Conservation (phyloP, 2,797 vertebrate species). For the Coreius guichenoti region DNA sequence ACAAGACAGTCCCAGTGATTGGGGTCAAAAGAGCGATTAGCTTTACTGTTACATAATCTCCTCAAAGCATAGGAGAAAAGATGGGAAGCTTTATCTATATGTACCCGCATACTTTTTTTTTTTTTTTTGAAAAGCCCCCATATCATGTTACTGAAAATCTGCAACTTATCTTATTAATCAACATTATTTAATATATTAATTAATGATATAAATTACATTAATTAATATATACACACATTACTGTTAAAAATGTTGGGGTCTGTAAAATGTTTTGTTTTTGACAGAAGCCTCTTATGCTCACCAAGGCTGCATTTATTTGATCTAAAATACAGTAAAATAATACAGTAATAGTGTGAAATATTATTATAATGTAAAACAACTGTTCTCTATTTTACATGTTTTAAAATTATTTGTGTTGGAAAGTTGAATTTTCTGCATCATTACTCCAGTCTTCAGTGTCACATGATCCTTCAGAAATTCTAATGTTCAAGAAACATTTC, state of each 20-base stretch:
- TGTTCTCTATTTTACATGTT: not conserved
- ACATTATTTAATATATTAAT: not conserved
- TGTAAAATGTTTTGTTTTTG: too few relatives aligned
- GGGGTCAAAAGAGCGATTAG: conserved; percentile 21
- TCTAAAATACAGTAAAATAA: not conserved
- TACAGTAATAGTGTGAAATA: not conserved
- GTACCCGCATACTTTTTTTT: not conserved
- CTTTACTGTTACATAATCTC: conserved; percentile 62
- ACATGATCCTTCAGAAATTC: not conserved
- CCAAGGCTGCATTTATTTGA: not conserved
- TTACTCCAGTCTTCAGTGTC: not conserved
- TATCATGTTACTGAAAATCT: not conserved
- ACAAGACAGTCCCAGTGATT: conserved; percentile 43
- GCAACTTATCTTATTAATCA: not conserved
- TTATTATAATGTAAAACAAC: not conserved
- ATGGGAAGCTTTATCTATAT: not conserved
- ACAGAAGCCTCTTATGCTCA: not conserved
- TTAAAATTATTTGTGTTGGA: too few relatives aligned
- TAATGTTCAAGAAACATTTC: not conserved
- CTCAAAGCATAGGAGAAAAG: not conserved
- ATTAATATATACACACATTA: not conserved
- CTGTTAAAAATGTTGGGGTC: too few relatives aligned
- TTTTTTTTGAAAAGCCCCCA: not conserved
- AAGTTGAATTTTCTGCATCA: not conserved
- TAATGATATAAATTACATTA: not conserved